phyloP scores from a whole-genome alignment of 2,113 vertebrate genomes.

The Blennius ocellaris region DNA sequence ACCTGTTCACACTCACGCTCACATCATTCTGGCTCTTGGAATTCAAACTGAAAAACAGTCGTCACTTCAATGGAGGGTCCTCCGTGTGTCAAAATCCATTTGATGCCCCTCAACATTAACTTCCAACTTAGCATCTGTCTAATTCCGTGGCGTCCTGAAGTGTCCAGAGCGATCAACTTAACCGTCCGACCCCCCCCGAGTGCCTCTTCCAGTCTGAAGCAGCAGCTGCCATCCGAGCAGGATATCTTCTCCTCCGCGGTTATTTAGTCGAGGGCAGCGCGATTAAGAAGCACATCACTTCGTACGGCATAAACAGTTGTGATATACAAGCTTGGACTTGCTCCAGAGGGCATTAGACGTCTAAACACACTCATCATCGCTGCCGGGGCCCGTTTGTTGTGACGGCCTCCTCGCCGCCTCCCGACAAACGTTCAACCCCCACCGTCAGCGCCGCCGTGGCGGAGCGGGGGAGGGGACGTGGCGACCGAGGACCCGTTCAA shows the following conservation, averaged over 20 bases:
- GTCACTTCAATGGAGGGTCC: too few relatives aligned
- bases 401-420: neutral
- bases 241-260: constrained; percentile 27
- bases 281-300: constrained; percentile 61
- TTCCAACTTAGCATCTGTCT: neutral
- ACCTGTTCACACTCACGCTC: too few relatives aligned
- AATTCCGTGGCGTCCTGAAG: neutral
- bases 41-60: too few relatives aligned
- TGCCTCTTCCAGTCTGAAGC: too few relatives aligned
- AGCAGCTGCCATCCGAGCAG: too few relatives aligned
- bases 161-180: constrained; percentile 15
- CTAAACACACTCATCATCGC: constrained; percentile 36
- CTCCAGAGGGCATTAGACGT: constrained; percentile 55
- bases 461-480: neutral
- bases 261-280: constrained; percentile 33
- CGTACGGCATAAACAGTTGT: constrained; percentile 57
- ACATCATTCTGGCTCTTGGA: too few relatives aligned
- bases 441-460: neutral
- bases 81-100: too few relatives aligned
- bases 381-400: constrained; percentile 3
- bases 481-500: too few relatives aligned
- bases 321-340: constrained; percentile 61
- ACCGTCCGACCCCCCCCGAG: neutral
- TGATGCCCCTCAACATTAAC: neutral
- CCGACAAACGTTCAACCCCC: neutral